A percentile compares a stretch with the other conserved stretches of the same genome.
Conservation (phyloP, 2,888 invertebrate species). For the Synergus itoensis region DNA sequence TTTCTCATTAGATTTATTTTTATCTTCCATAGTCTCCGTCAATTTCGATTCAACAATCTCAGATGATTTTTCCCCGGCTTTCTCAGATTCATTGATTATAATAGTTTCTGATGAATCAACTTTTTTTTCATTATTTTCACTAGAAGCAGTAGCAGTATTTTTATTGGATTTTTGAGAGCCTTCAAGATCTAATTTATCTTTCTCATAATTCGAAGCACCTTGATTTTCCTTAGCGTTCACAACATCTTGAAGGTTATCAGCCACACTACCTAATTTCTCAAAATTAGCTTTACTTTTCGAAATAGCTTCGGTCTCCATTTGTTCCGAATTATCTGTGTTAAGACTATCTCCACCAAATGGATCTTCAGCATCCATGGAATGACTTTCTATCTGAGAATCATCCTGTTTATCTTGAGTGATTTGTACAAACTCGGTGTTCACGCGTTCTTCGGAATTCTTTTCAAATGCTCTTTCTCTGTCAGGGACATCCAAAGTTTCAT, state of each 20-base stretch:
- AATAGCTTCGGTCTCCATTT: slow-evolving; percentile 65
- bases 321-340: slow-evolving; percentile 64
- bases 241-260: slow-evolving; percentile 70
- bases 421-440: slow-evolving; percentile 75
- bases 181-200: slow-evolving; percentile 42
- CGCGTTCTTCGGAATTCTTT: slow-evolving; percentile 62
- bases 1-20: slow-evolving; percentile 46
- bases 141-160: not conserved
- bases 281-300: slow-evolving; percentile 78
- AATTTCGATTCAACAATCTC: slow-evolving; percentile 46
- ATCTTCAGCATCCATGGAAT: slow-evolving; percentile 73
- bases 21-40: not conserved
- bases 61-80: slow-evolving; percentile 42
- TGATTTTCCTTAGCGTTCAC: slow-evolving; percentile 61
- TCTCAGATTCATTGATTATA: slow-evolving; percentile 23
- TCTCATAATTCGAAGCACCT: slow-evolving; percentile 42
- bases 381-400: slow-evolving; percentile 70
- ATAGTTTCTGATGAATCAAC: not conserved
- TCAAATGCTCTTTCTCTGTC: slow-evolving; percentile 62
- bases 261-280: slow-evolving; percentile 80
- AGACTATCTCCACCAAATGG: slow-evolving; percentile 73
- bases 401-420: slow-evolving; percentile 71
- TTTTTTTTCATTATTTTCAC: not conserved
- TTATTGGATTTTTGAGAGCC: slow-evolving; percentile 49
- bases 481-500: slow-evolving; percentile 43